Conservation (phyloP, 2,113 vertebrate species). For the Macaca fascicularis region T2T-MFA8v1.1 NC_088393.1:59295501-59296000, state of each 20-base stretch:
- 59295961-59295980: no score
- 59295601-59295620: neutral
- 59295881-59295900: neutral
- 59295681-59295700: neutral
- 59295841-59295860: neutral
- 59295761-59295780: no score
- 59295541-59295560: accelerated
- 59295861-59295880: neutral
- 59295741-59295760: neutral
- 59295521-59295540: accelerated
- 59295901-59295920: neutral
- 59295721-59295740: neutral
- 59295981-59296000: neutral
- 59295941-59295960: neutral
- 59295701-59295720: neutral
- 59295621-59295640: neutral
- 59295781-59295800: neutral
- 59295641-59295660: neutral
- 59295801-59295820: neutral
- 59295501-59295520: accelerated
- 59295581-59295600: neutral
- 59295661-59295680: neutral
- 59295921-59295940: neutral
- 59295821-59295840: neutral
- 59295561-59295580: neutral